Evolutionary conservation across 2,888 invertebrate genomes (phyloP), one percentile per base, ranked within the genome.

Genomic region (Uloborus plumipes): DNA sequence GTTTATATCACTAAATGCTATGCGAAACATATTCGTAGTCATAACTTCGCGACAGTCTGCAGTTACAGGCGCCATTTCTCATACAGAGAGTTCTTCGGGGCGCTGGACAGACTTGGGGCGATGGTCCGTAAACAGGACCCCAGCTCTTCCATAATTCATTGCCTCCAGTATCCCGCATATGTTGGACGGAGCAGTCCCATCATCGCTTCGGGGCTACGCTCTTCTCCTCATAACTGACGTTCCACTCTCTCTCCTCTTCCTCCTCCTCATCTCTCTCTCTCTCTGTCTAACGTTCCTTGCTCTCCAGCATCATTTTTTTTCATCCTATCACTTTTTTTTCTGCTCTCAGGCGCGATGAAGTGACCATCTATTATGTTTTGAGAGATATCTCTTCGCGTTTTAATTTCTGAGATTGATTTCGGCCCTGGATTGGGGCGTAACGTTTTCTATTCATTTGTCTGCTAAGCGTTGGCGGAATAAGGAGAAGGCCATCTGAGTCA

Each of bases 71-170:
- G 77, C 62, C 77, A 51, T 77, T 51, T 59, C 61, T 71, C 59
- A 61, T 71, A 58, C 20, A 39, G 71, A 20, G 61, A 39, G n/a
- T 15, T 58, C 55, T 15, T 58, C 50, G 14, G 20, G 51, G 58
- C 62, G 22, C 50, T 49, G 80, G 64, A 62, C 70, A 70, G 69
- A 61, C 70, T 39, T 18, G 64, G 69, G 58, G 83, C 55, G 83
- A 72, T 77, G 83, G 77, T 55, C 67, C 75, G 58, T 74, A 65
- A 82, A 74, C 65, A 61, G 70, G 39, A 49, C 71, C 50, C 58
- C 47, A 49, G 51, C 72, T 82, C 51, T 67, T 83, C 77, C 83
- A 83, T 83, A 83, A 83, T 83, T 77, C 83, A 83, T 83, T 72
- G 64, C 58, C 82, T 55, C 50, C 74, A 39, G 49, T 74, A 47